Conservation (phyloP, 35 echinoderm and acorn worm genomes). For the Heliocidaris tuberculata region DNA sequence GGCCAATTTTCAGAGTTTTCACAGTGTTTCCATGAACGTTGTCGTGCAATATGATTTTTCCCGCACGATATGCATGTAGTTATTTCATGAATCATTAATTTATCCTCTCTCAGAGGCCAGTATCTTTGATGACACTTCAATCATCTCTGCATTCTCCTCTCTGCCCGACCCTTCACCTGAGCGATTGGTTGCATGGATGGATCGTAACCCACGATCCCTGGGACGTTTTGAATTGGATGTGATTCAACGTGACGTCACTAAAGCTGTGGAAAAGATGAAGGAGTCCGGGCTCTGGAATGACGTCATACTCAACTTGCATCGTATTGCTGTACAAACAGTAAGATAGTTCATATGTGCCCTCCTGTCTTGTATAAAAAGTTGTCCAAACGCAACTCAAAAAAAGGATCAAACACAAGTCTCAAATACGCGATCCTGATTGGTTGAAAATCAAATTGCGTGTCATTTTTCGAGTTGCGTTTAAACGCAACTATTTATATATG, state of each 20-base stretch:
- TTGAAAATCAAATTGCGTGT: too few species aligned
- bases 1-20: too few species aligned
- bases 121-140: background rate
- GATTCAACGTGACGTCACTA: conserved; percentile 9
- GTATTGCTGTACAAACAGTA: background rate
- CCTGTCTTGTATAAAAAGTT: too few species aligned
- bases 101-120: background rate
- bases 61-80: too few species aligned
- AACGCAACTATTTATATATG: too few species aligned
- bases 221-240: background rate
- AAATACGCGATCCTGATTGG: too few species aligned
- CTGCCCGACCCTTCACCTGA: background rate
- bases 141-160: background rate
- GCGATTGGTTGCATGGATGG: background rate
- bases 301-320: background rate
- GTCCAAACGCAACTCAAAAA: too few species aligned
- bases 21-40: too few species aligned
- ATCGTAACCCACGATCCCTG: background rate
- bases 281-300: background rate
- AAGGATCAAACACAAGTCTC: too few species aligned
- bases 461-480: too few species aligned
- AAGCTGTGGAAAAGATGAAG: background rate
- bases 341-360: background rate
- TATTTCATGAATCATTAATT: too few species aligned
- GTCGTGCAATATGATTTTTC: too few species aligned